phyloP scores from a whole-genome alignment of 1,140 invertebrate genomes.

The Tetragonula clypearis region DNA sequence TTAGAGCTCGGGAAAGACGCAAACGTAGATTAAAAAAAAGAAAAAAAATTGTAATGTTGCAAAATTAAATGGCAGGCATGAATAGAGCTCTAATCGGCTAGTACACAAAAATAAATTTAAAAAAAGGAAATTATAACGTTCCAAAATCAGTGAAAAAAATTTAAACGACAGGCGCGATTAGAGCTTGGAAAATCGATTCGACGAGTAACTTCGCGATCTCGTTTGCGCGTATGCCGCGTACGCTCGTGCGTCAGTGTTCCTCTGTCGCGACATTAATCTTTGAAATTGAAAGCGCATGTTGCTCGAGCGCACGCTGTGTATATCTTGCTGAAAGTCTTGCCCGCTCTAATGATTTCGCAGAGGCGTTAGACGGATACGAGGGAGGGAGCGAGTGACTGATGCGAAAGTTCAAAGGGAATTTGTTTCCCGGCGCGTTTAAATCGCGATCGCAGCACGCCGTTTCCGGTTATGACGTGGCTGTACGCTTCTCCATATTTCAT shows the following conservation, averaged over 20 bases:
- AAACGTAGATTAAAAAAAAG: too few species aligned
- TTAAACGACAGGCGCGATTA: neutral
- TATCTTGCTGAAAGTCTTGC: neutral
- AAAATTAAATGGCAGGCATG: too few species aligned
- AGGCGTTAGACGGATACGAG: neutral
- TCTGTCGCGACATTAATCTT: conserved; percentile 22
- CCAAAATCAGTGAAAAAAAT: neutral
- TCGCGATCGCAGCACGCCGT: neutral
- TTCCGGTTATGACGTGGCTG: neutral
- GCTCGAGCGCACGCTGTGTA: neutral
- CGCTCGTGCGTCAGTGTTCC: neutral
- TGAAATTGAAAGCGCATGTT: neutral
- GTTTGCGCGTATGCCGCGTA: neutral
- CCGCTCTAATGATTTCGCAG: neutral
- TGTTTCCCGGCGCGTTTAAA: neutral
- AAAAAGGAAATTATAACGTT: too few species aligned
- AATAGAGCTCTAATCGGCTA: neutral
- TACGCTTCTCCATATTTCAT: neutral
- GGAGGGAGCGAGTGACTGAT: neutral
- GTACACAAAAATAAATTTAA: too few species aligned
- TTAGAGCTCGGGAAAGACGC: too few species aligned
- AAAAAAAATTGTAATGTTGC: too few species aligned
- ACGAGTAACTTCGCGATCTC: neutral
- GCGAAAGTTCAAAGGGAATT: conserved; percentile 2
- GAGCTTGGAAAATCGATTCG: neutral